Evolutionary conservation across 2,113 vertebrate genomes (phyloP).

Genomic region (Rissa tridactyla): DNA sequence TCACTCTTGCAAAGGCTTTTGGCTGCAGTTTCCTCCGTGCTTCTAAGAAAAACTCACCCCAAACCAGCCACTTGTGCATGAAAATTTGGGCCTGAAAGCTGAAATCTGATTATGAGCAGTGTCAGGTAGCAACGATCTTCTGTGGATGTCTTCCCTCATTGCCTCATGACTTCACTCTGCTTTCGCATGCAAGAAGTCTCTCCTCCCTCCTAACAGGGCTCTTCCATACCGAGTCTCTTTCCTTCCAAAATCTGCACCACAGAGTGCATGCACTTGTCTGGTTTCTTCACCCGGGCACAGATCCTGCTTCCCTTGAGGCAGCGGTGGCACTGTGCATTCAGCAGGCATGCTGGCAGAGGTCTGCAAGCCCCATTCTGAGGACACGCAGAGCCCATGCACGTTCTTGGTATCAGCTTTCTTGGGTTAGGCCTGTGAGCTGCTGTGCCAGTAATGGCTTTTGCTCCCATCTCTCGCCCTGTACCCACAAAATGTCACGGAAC

Average conservation of each 20-base stretch:
- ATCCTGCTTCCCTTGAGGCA: not conserved
- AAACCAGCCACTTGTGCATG: not conserved
- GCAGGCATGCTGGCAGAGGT: not conserved
- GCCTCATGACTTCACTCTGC: not conserved
- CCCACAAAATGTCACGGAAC: not conserved
- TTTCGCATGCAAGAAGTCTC: not conserved
- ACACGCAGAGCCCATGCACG: accelerated
- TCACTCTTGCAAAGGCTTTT: not conserved
- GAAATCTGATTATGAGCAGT: not conserved
- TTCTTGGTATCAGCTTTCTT: not conserved
- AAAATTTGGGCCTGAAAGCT: not conserved
- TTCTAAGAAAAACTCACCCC: not conserved
- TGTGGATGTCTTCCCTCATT: not conserved
- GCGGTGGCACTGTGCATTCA: not conserved
- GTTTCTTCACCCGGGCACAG: not conserved
- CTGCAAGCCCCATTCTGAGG: not conserved
- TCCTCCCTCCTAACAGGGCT: not conserved
- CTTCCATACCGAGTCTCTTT: not conserved
- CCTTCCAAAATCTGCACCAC: not conserved
- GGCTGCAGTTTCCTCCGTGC: not conserved
- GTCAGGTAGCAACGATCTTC: not conserved
- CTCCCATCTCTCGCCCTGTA: not conserved
- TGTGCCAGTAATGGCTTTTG: not conserved
- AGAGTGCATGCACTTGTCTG: not conserved
- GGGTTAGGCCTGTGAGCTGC: not conserved